Percentiles rank a stretch among this genome's conserved stretches.
Evolutionary conservation across 1,140 invertebrate species (phyloP).

Genomic region (Proales similis): DNA sequence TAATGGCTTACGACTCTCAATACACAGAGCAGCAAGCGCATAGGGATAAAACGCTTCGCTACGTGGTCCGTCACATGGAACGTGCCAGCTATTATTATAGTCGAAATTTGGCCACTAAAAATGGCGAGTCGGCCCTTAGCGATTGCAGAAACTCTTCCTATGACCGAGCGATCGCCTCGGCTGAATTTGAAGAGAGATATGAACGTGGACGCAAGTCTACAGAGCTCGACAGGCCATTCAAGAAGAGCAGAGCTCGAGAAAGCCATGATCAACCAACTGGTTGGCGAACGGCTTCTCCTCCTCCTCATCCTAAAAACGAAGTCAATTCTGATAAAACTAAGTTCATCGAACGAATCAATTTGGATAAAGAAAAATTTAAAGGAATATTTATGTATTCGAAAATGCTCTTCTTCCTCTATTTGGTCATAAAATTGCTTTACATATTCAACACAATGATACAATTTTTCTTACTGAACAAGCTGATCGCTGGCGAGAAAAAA

Average conservation of each 20-base stretch:
- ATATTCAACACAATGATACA: constrained; percentile 19
- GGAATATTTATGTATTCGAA: background rate
- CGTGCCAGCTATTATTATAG: constrained; percentile 39
- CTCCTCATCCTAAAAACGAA: too few species aligned
- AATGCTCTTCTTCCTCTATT: constrained; percentile 2
- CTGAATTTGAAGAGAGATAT: too few species aligned
- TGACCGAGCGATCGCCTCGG: too few species aligned
- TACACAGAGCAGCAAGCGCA: constrained; percentile 13
- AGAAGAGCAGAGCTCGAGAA: too few species aligned
- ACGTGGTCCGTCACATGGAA: constrained; percentile 50
- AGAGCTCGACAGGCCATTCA: too few species aligned
- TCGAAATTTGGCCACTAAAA: background rate
- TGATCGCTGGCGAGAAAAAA: constrained; percentile 11
- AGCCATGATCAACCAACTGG: too few species aligned
- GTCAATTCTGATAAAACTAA: too few species aligned
- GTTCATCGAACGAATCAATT: too few species aligned
- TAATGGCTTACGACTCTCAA: constrained; percentile 13
- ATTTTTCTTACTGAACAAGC: constrained; percentile 21
- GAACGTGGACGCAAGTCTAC: too few species aligned
- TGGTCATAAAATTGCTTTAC: constrained; percentile 31
- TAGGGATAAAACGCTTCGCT: constrained; percentile 47
- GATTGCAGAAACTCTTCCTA: too few species aligned
- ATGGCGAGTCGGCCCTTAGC: background rate
- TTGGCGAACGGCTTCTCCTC: too few species aligned
- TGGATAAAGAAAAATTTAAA: too few species aligned